Conservation (phyloP, 2,797 vertebrate species). For the Uromys caudimaculatus region DNA sequence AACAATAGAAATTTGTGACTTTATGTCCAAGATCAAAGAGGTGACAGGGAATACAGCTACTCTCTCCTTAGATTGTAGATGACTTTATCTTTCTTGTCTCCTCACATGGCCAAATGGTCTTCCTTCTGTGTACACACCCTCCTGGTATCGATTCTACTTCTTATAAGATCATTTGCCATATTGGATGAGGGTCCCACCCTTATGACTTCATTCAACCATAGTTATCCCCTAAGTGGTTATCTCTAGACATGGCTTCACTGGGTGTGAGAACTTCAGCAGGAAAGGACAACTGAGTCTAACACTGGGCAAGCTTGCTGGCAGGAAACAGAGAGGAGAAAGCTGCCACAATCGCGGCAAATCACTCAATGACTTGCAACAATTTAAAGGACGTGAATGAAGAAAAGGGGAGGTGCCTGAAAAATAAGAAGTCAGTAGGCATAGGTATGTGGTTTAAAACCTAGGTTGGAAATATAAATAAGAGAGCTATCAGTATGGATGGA, state of each 20-base stretch:
- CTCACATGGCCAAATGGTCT: not conserved
- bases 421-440: not conserved
- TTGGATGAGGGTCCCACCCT: not conserved
- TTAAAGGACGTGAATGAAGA: not conserved
- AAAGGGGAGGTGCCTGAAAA: not conserved
- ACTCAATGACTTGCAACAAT: not conserved
- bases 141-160: not conserved
- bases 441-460: not conserved
- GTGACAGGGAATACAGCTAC: not conserved
- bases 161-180: not conserved
- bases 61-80: not conserved
- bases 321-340: not conserved
- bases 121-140: not conserved
- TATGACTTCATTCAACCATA: not conserved
- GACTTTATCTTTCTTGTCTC: not conserved
- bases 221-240: not conserved
- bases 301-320: not conserved
- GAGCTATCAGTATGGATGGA: not conserved
- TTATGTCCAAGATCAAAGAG: not conserved
- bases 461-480: constrained; percentile 34
- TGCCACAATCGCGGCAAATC: not conserved
- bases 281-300: not conserved
- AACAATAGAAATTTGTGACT: not conserved
- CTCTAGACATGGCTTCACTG: not conserved
- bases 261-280: not conserved